A percentile compares a stretch with the other conserved stretches of the same genome.
Conservation (phyloP, 2,888 invertebrate species). For the Strigamia maritima region DNA sequence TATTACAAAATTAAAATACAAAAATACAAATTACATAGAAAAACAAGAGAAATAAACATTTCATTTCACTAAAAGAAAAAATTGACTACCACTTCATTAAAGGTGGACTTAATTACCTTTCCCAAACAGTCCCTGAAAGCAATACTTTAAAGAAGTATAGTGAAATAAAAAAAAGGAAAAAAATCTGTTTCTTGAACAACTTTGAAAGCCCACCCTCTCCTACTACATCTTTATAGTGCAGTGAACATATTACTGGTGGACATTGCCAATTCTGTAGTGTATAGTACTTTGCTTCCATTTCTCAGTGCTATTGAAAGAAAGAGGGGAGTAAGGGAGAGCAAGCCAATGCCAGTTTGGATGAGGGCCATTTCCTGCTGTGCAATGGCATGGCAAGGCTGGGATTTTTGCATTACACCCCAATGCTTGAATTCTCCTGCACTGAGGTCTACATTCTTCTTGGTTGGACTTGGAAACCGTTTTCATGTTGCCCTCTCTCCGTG, state of each 20-base stretch:
- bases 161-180: not conserved
- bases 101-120: not conserved
- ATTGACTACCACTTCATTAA: not conserved
- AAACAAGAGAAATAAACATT: no score
- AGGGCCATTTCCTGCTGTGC: conserved; percentile 34
- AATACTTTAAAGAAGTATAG: not conserved
- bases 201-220: not conserved
- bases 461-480: conserved; percentile 22
- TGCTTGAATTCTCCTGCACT: conserved; percentile 28
- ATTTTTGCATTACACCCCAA: conserved; percentile 31
- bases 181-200: conserved; percentile 28
- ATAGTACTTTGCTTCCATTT: conserved; percentile 30
- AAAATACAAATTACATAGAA: no score
- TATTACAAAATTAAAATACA: no score
- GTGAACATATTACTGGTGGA: conserved; percentile 32
- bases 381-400: conserved; percentile 32
- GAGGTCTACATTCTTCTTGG: conserved; percentile 27
- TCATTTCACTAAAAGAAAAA: no score
- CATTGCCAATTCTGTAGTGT: conserved; percentile 34
- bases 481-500: conserved; percentile 2
- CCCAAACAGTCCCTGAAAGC: not conserved
- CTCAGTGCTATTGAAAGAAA: conserved; percentile 32
- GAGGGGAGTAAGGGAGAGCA: conserved; percentile 15
- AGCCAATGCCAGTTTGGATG: conserved; percentile 32
- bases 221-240: conserved; percentile 30